phyloP scores from a whole-genome alignment of 2,797 vertebrate genomes.

The Cheirogaleus major region DNA sequence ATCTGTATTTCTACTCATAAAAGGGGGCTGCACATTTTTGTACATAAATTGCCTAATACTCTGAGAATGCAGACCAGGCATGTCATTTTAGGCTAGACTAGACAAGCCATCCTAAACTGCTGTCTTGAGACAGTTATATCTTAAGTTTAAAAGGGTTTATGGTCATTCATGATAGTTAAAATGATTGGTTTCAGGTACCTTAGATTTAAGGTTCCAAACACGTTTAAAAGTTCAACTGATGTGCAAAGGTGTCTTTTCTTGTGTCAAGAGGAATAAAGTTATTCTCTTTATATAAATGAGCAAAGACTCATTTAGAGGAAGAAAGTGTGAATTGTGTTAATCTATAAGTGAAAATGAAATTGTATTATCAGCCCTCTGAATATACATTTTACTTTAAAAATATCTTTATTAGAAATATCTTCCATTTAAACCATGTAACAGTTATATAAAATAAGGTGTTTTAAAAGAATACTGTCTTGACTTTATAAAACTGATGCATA shows the following conservation, averaged over 20 bases:
- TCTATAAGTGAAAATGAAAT: not conserved
- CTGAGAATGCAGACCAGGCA: not conserved
- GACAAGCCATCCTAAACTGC: not conserved
- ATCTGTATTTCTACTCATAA: not conserved
- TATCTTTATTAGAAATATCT: not conserved
- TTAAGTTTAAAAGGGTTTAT: not conserved
- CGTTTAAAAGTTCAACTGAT: slow-evolving; percentile 1
- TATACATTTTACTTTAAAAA: not conserved
- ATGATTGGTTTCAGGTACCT: not conserved
- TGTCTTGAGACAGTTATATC: not conserved
- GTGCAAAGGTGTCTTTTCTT: not conserved
- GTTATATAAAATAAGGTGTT: not conserved
- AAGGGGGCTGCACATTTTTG: slow-evolving; percentile 13
- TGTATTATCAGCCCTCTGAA: not conserved
- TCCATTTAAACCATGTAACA: not conserved
- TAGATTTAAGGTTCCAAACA: not conserved
- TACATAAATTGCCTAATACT: slow-evolving; percentile 14
- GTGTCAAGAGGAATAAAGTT: not conserved
- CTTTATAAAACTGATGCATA: not conserved
- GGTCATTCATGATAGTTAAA: not conserved
- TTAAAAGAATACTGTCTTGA: not conserved
- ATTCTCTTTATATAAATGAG: not conserved
- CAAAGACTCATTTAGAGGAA: not conserved
- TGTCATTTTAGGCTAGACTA: not conserved
- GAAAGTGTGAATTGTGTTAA: not conserved